Percentiles rank a stretch among this genome's conserved stretches.
Conservation (phyloP, 2,113 vertebrate species). For the Mirounga angustirostris region DNA sequence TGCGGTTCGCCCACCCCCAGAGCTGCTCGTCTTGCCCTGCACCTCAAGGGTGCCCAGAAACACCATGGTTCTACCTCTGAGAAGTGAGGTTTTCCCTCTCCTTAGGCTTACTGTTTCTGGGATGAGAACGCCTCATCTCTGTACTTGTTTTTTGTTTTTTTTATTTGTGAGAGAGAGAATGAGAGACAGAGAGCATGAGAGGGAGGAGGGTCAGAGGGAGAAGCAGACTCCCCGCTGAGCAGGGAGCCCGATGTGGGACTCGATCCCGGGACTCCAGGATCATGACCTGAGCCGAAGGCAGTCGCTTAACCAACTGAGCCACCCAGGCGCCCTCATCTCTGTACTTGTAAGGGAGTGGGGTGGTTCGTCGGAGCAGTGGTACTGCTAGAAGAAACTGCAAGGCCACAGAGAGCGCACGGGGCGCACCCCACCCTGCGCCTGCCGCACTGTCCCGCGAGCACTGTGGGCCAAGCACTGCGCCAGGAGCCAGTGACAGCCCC, state of each 20-base stretch:
- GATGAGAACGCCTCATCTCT: background rate
- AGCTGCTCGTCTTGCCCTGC: background rate
- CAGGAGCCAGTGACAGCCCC: background rate
- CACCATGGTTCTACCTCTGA: background rate
- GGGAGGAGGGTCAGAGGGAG: too few species aligned
- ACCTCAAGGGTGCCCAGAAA: background rate
- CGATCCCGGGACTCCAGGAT: too few species aligned
- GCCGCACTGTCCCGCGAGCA: background rate
- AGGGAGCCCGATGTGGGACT: too few species aligned
- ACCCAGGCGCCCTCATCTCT: background rate
- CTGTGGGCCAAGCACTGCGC: background rate
- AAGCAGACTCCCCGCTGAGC: too few species aligned
- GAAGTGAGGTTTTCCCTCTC: background rate
- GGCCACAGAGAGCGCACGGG: background rate
- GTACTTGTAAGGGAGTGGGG: background rate
- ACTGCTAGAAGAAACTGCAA: background rate
- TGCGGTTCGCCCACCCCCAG: background rate
- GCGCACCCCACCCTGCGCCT: background rate
- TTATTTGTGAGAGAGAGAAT: too few species aligned
- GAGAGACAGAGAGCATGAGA: too few species aligned
- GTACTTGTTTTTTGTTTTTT: background rate
- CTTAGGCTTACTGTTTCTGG: background rate
- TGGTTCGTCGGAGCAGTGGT: fast-evolving
- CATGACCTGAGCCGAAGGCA: too few species aligned
- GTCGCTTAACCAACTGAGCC: too few species aligned